phyloP scores from a whole-genome alignment of 64 coral and sea anemone genomes.

The Montipora cactus region DNA sequence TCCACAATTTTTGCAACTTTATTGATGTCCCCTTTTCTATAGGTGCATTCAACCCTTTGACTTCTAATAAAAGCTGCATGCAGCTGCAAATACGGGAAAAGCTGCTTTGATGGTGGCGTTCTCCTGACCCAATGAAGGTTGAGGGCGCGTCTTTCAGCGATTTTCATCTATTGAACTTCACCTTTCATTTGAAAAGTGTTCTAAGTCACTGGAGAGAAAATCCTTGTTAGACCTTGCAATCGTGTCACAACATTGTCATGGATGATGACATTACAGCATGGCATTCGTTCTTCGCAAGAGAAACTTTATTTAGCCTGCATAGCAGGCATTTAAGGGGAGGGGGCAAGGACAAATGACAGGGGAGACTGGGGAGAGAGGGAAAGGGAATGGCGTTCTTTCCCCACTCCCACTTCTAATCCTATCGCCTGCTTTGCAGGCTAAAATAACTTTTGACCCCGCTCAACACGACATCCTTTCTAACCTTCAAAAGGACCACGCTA shows the following conservation, averaged over 20 bases:
- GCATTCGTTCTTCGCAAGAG: background rate
- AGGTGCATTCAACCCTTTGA: no score
- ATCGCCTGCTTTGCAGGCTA: no score
- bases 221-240: slow-evolving; percentile 35
- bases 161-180: slow-evolving; percentile 6
- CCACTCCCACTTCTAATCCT: no score
- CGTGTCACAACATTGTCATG: background rate
- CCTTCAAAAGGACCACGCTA: slow-evolving; percentile 5
- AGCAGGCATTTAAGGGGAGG: no score
- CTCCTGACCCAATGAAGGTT: background rate
- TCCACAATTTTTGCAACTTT: no score
- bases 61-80: no score
- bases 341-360: no score
- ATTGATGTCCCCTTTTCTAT: no score
- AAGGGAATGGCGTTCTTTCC: no score
- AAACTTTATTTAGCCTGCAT: background rate
- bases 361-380: no score
- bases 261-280: background rate
- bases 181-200: slow-evolving; percentile 37
- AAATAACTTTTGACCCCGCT: background rate
- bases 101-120: background rate
- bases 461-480: background rate
- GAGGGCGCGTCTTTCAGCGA: background rate
- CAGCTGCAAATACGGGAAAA: no score
- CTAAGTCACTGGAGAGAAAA: slow-evolving; percentile 10